Evolutionary conservation across 2,113 vertebrate genomes (phyloP), one percentile per base, ranked within the genome.

Genomic region (Oxyura jamaicensis): DNA sequence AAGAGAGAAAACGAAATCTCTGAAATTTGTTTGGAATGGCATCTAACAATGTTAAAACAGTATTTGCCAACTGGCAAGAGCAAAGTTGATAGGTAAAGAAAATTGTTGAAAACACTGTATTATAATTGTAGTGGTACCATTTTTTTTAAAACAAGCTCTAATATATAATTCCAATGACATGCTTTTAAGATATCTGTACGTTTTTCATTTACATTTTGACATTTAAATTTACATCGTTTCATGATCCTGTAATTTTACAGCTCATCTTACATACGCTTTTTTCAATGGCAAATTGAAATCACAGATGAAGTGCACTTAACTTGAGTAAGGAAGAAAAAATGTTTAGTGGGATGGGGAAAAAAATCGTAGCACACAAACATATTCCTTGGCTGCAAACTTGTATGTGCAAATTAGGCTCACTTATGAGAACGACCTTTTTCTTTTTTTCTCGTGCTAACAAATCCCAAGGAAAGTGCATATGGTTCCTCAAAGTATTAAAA

Each of bases 221-320:
- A 83, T 93, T 96, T 96, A 91, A 97, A 96, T 90, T 90, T 96
- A 77, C 52, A 95, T 80, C 50, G 1, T 56, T 81, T 83, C 96
- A 50, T 83, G 73, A 97, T 96, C 87, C 79, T 96, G 96, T 96
- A 97, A 97, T 97, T 97, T 97, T 97, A 62, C 88, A 97, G 93
- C 95, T 96, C 94, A 67, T 97, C 90, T 95, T 96, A 87, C 91
- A 96, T 96, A 59, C 12, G 2, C 56, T 93, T 75, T 96, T 96
- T 80, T 95, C 95, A 93, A 52, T 96, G 93, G 94, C 96, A 93
- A 97, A 94, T 83, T 83, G 93, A 95, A 91, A 93, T 97, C 95
- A 67, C 76, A 97, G 88, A 93, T 97, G 84, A 95, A 91, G 82
- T 69, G 90, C 0, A 11, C 74, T 97, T 90, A 83, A 66, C 82